phyloP scores from a whole-genome alignment of 2,113 vertebrate genomes.

The Salvelinus namaycush region DNA sequence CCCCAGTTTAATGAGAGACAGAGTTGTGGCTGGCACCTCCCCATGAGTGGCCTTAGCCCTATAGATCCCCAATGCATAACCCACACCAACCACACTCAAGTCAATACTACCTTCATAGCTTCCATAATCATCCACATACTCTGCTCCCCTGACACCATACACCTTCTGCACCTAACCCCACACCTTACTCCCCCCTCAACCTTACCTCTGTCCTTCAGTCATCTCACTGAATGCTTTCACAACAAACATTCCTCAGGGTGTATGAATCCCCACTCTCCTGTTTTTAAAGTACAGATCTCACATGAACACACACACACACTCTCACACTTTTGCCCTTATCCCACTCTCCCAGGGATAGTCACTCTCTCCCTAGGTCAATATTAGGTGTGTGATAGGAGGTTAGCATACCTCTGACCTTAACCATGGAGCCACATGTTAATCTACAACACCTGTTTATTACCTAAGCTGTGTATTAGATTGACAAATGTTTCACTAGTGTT shows the following conservation, averaged over 20 bases:
- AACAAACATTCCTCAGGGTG: constrained; percentile 28
- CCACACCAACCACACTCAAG: not conserved
- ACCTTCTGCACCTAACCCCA: not conserved
- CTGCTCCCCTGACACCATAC: not conserved
- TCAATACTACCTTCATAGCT: not conserved
- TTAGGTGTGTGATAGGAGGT: constrained; percentile 31
- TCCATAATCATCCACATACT: no score
- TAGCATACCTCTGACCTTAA: constrained; percentile 38
- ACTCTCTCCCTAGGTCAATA: constrained; percentile 56
- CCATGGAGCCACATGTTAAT: constrained; percentile 28
- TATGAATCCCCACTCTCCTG: not conserved
- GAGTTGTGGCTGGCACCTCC: constrained; percentile 37
- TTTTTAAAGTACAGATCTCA: not conserved
- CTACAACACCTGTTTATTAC: not conserved
- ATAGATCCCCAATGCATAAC: not conserved
- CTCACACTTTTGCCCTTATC: constrained; percentile 37
- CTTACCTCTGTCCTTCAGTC: not conserved
- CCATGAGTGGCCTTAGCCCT: constrained; percentile 37
- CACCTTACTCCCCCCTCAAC: not conserved
- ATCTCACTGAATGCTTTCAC: not conserved
- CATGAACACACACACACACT: constrained; percentile 11
- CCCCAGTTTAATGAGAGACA: constrained; percentile 28
- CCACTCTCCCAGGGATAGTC: constrained; percentile 36
- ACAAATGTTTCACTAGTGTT: no score
- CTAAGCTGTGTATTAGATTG: no score